These are phyloP conservation scores for Scortum barcoo DNA, from an alignment of 2,113 vertebrate genomes.

Conservation along the genomic window DNA sequence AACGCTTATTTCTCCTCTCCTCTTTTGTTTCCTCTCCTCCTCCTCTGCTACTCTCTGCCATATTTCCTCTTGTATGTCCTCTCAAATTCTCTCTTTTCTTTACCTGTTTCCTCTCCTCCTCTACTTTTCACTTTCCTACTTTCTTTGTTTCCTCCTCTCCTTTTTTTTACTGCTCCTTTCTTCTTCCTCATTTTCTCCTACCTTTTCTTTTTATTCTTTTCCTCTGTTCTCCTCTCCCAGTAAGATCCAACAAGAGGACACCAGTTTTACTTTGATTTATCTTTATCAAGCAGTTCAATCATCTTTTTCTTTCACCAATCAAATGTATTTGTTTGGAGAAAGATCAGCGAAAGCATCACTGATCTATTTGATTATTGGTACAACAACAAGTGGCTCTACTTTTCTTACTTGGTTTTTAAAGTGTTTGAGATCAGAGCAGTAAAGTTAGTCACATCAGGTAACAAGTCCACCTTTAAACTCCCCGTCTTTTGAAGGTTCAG, in stretches of 20 bases:
- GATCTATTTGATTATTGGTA: too few relatives aligned
- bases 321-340: too few relatives aligned
- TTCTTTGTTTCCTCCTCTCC: neutral
- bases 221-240: neutral
- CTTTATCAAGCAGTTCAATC: too few relatives aligned
- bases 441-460: too few relatives aligned
- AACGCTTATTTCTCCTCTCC: constrained; percentile 23
- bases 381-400: too few relatives aligned
- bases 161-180: neutral
- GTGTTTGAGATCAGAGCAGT: too few relatives aligned
- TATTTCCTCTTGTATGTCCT: neutral
- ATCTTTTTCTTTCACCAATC: too few relatives aligned
- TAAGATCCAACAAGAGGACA: neutral
- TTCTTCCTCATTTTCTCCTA: neutral
- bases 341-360: too few relatives aligned
- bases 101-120: neutral
- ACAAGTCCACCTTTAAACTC: too few relatives aligned
- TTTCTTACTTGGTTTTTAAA: too few relatives aligned
- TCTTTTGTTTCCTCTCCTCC: neutral
- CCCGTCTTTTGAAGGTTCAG: too few relatives aligned
- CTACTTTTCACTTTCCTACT: neutral
- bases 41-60: neutral
- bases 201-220: neutral
- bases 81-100: neutral
- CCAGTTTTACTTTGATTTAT: too few relatives aligned